Conservation (phyloP, 35 echinoderm and acorn worm genomes). For the Apostichopus parvimensis region DNA sequence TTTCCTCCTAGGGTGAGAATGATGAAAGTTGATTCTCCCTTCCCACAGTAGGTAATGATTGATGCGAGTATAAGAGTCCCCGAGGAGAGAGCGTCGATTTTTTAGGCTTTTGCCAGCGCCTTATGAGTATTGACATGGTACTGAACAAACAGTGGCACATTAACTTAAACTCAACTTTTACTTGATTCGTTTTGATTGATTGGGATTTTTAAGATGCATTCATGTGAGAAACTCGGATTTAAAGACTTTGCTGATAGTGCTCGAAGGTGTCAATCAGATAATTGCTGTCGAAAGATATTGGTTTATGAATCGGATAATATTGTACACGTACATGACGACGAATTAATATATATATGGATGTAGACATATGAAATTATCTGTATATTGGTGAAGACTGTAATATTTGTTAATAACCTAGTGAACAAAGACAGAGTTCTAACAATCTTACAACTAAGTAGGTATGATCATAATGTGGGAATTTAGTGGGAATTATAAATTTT, state of each 20-base stretch:
- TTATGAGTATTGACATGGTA: conserved; percentile 31
- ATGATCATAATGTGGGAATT: too few relatives aligned
- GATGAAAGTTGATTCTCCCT: conserved; percentile 13
- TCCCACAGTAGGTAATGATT: conserved; percentile 4
- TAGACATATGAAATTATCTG: too few relatives aligned
- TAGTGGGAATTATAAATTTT: too few relatives aligned
- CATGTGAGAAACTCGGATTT: conserved; percentile 31
- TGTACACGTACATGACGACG: too few relatives aligned
- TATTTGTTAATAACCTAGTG: too few relatives aligned
- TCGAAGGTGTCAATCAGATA: conserved; percentile 7
- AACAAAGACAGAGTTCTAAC: too few relatives aligned
- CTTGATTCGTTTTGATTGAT: conserved; percentile 39
- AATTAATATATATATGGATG: too few relatives aligned
- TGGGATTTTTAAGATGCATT: conserved; percentile 26
- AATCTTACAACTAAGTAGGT: too few relatives aligned
- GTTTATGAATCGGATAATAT: too few relatives aligned
- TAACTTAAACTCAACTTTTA: neutral
- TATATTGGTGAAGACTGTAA: too few relatives aligned
- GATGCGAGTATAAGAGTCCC: conserved; percentile 21
- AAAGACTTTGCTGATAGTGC: neutral
- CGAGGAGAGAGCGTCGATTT: neutral
- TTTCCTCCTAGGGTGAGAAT: neutral
- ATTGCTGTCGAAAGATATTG: neutral
- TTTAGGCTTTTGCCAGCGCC: conserved; percentile 13
- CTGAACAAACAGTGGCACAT: conserved; percentile 36